phyloP scores from a whole-genome alignment of 2,797 vertebrate genomes.

The Aerospiza tachiro region DNA sequence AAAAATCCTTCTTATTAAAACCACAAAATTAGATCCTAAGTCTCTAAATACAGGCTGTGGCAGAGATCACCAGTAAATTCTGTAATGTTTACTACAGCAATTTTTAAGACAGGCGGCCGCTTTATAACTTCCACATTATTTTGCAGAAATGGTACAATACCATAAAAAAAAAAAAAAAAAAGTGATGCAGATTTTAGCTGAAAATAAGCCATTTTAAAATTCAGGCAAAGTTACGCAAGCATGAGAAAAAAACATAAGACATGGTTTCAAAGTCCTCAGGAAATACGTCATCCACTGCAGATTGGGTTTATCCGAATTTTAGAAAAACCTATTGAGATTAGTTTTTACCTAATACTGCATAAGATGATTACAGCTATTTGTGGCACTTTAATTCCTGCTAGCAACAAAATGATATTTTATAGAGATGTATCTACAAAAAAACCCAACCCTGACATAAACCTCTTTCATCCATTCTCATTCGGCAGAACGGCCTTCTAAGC shows the following conservation, averaged over 20 bases:
- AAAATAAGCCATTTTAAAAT: background rate
- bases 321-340: conserved; percentile 78
- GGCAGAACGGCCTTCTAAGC: conserved; percentile 28
- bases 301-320: conserved; percentile 67
- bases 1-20: background rate
- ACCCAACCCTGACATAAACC: conserved; percentile 22
- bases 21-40: background rate
- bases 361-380: conserved; percentile 92
- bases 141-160: background rate
- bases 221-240: background rate
- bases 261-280: conserved; percentile 8
- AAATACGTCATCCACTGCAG: conserved; percentile 43
- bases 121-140: background rate
- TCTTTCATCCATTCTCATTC: conserved; percentile 60
- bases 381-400: conserved; percentile 81
- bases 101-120: background rate
- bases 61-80: background rate
- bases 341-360: conserved; percentile 82
- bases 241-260: background rate
- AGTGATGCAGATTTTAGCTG: background rate
- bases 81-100: background rate
- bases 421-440: conserved; percentile 52
- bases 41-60: background rate
- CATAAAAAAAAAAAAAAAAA: background rate
- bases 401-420: conserved; percentile 77